Evolutionary conservation across 2,888 invertebrate genomes (phyloP), one percentile per base, ranked within the genome.

Genomic region (Priocnemis perturbator): DNA sequence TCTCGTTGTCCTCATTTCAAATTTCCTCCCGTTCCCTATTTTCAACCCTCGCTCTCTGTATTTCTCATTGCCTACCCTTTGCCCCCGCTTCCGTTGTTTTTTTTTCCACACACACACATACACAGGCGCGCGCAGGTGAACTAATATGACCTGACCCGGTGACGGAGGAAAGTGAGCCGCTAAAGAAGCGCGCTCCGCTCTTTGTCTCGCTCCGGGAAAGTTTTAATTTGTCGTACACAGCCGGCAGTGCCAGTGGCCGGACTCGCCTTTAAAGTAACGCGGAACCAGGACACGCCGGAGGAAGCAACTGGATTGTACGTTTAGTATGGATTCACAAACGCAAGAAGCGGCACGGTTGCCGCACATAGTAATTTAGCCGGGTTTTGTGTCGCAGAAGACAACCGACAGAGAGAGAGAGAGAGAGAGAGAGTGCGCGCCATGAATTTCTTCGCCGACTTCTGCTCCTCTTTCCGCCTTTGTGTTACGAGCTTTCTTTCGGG

Each of bases 141-240:
- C 50, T 50, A 50, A 50, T 50, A 17, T 50, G 17, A 19, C 50
- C 50, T 50, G 47, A 59, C 60, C 67, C 64, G 5, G 26, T 50
- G 59, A 45, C 53, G 26, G 30, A 21, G 52, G 15, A 62, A 70
- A 64, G 26, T 53, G 37, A 61, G 20, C 57, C 53, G 55, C 60
- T 61, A 56, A 73, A 73, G 47, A 67, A 69, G 17, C 52, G 48
- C 50, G 62, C 60, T 48, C 20, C 15, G 50, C 47, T 62, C 44
- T 21, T 71, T 53, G 50, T 55, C 62, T 37, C 26, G 26, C 50
- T 68, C 14, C 26, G 37, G 21, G 55, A 44, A 60, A 64, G 66
- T 72, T 69, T 72, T 72, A 72, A 74, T 72, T 74, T 69, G 66
- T 66, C 65, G 68, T 44, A 23, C 44, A 73, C 62, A 68, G 67